A percentile compares a stretch with the other conserved stretches of the same genome.
Conservation (phyloP, 2,888 invertebrate genomes). For the Drosophila villosipedis region DNA sequence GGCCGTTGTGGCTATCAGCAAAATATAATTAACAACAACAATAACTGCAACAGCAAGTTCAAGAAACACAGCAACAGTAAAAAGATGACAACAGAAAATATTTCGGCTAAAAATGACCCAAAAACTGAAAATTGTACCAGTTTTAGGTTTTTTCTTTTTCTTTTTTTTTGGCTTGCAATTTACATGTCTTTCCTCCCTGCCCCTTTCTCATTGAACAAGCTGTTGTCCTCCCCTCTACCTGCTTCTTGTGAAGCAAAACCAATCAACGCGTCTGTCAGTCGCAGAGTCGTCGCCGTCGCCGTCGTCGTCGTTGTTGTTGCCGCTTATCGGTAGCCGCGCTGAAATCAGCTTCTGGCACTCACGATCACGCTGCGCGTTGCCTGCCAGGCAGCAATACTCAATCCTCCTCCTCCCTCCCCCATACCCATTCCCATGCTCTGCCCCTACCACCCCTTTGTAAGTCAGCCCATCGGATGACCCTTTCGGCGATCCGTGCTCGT, state of each 20-base stretch:
- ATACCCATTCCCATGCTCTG: not conserved
- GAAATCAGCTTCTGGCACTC: slow-evolving; percentile 84
- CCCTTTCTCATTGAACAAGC: not conserved
- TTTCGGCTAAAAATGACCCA: slow-evolving; percentile 44
- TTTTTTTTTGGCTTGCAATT: slow-evolving; percentile 65
- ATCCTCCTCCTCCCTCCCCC: not conserved
- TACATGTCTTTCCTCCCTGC: slow-evolving; percentile 75
- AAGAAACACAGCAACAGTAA: not conserved
- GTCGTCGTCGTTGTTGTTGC: slow-evolving; percentile 22
- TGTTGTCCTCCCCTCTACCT: not conserved
- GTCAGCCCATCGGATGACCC: slow-evolving; percentile 48
- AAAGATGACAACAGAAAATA: slow-evolving; percentile 26
- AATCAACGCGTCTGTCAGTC: slow-evolving; percentile 83
- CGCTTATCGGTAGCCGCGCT: slow-evolving; percentile 83
- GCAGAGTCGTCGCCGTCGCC: slow-evolving; percentile 32
- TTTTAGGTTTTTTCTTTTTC: slow-evolving; percentile 35
- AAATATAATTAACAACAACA: slow-evolving; percentile 66
- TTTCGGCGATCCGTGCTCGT: slow-evolving; percentile 77
- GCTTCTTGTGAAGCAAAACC: slow-evolving; percentile 65
- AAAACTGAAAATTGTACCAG: slow-evolving; percentile 66
- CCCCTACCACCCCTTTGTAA: slow-evolving; percentile 10
- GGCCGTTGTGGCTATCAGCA: slow-evolving; percentile 69
- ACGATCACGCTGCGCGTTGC: slow-evolving; percentile 65
- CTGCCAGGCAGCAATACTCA: slow-evolving; percentile 20
- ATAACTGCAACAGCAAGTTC: not conserved